Evolutionary conservation across 2,113 vertebrate species (phyloP).

Genomic region (Trematocara zebra): DNA sequence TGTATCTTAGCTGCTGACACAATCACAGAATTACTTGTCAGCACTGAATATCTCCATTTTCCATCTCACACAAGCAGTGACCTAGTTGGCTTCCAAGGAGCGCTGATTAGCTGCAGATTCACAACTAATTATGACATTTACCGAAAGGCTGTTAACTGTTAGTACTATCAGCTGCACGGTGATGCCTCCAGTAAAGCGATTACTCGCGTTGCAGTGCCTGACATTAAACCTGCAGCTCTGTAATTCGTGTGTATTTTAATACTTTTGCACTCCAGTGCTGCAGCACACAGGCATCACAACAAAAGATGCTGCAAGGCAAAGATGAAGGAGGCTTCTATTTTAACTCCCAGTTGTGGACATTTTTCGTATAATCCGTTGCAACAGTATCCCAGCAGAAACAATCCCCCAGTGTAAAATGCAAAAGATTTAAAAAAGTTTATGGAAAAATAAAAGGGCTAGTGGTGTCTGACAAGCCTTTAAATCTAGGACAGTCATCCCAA

Average conservation of each 20-base stretch:
- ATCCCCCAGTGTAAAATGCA: constrained; percentile 54
- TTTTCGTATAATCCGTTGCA: constrained; percentile 56
- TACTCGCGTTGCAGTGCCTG: neutral
- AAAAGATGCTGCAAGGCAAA: constrained; percentile 52
- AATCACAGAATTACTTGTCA: constrained; percentile 27
- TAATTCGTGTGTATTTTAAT: constrained; percentile 22
- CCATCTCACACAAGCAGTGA: constrained; percentile 11
- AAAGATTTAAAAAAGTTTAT: constrained; percentile 55
- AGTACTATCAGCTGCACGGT: neutral
- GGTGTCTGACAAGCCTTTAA: constrained; percentile 69
- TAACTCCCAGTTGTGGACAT: constrained; percentile 66
- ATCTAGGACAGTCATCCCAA: constrained; percentile 69
- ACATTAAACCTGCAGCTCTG: constrained; percentile 18
- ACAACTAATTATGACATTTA: constrained; percentile 7
- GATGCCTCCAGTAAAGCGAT: neutral
- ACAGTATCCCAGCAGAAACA: constrained; percentile 45
- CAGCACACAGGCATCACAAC: constrained; percentile 38
- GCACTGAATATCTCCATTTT: constrained; percentile 26
- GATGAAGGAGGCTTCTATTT: constrained; percentile 56
- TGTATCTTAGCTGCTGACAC: constrained; percentile 41
- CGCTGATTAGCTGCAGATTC: constrained; percentile 27
- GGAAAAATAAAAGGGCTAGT: constrained; percentile 61
- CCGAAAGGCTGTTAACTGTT: neutral
- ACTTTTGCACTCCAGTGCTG: constrained; percentile 21
- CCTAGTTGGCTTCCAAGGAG: constrained; percentile 17